Base-by-base conservation (phyloP, 1,140 invertebrate species). In the Melipona quadrifasciata region DNA sequence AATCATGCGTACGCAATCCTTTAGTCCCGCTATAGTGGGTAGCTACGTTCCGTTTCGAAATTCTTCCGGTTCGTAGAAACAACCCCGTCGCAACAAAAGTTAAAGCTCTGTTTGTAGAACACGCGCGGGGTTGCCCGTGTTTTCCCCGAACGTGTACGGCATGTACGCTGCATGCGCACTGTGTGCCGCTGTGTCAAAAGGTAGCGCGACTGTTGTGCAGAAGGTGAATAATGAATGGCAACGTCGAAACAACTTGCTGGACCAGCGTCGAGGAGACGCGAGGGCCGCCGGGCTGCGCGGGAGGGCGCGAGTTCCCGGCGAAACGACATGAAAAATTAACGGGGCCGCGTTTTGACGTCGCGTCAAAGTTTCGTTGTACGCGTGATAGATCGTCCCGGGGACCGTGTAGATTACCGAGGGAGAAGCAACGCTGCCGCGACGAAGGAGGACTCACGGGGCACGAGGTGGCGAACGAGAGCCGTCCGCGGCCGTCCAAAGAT, bases 261-360 rank as follows among this genome's bases (percentile, higher is more conserved):
- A 90, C 88, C 88, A 86, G 86, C 83, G 85, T 80, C 79, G 88
- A 86, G 76, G 85, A 39, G 67, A 86, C 71, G 75, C 53, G 84
- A 31, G 31, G 2, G 31, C 31, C 84, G 78, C 80, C 84, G 57
- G 51, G 51, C 5, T 58, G 47, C 24, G 64, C 57, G 68, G 65
- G 84, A 58, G 65, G 68, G 82, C 83, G 86, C 67, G 89, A 90
- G 86, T 88, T 81, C 82, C 82, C 83, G 85, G 71, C 89, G 86
- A 83, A 90, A 81, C 89, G 87, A 86, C 91, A 90, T 93, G 91
- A 92, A 93, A 93, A 93, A 93, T 93, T 93, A 93, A 92, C 91
- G 90, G 86, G 85, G 72, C 76, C 77, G 82, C 83, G 82, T 91
- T 90, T 93, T 92, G 90, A 93, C 91, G 89, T 84, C 72, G 84